Evolutionary conservation across 2,888 invertebrate genomes (phyloP), one percentile per base, ranked within the genome.

Genomic region (Rhagonycha lutea): DNA sequence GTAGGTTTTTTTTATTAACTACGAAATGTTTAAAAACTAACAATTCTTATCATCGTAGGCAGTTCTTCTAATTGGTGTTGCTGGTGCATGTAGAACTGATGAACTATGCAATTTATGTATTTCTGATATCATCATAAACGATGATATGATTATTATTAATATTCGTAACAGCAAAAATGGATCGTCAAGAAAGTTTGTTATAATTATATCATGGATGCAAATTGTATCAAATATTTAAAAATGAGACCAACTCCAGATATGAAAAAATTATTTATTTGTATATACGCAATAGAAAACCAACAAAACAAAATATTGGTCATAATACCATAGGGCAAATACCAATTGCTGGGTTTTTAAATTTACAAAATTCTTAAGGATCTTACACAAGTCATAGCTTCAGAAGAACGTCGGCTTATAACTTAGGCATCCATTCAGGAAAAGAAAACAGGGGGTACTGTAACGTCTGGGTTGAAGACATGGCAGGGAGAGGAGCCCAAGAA

Each of bases 221-320:
- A 32, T 26, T 29, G 9, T 68, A 68, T 14, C 3, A 32, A 68
- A 68, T 68, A 68, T 32, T 67, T 67, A 26, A 67, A 26, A 24
- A 28, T 28, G 5, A 12, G 12, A n/a, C 14, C 68, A 32, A 68
- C 3, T 26, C 4, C 14, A 32, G 68, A 68, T 12, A 68, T 68
- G 68, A 3, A 32, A 14, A 68, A 68, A 26, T 8, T 32, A 4
- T 68, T 68, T 68, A 68, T 68, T 29, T 11, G 11, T 9, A 1
- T 8, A 28, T 32, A 14, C 47, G 14, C 8, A 68, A 68, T 68
- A 14, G 47, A 14, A 32, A 68, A 32, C n/a, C 29, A n/a, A 68
- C 18, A 28, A 68, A 7, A 32, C 68, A 68, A 68, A 68, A 68
- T 68, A 68, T 68, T 29, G 68, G 68, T 7, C 68, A 29, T n/a